Evolutionary conservation across 2,888 invertebrate genomes (phyloP).

Genomic region (Prosapia bicincta): DNA sequence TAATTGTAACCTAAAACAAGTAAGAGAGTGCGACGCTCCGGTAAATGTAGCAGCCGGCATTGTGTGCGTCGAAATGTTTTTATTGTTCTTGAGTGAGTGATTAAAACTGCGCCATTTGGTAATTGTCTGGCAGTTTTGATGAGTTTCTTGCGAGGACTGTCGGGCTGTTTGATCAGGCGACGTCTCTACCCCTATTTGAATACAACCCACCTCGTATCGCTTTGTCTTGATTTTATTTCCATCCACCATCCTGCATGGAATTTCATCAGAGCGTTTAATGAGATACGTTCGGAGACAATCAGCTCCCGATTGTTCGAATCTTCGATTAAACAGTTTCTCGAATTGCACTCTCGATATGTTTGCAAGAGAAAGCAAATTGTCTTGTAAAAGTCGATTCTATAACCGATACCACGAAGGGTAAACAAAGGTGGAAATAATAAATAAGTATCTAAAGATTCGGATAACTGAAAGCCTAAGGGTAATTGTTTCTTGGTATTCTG

Average conservation of each 20-base stretch:
- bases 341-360: too few species aligned
- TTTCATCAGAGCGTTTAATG: not conserved
- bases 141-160: not conserved
- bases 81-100: not conserved
- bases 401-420: too few species aligned
- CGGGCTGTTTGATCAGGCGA: constrained; percentile 2
- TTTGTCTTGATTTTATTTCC: not conserved
- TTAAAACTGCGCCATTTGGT: not conserved
- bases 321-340: too few species aligned
- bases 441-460: too few species aligned
- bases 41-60: not conserved
- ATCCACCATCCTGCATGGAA: not conserved
- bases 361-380: too few species aligned
- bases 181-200: not conserved
- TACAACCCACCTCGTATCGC: not conserved
- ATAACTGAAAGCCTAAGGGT: too few species aligned
- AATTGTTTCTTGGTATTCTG: too few species aligned
- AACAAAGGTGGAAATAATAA: too few species aligned
- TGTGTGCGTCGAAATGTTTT: not conserved
- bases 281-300: not conserved
- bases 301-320: too few species aligned
- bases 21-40: not conserved
- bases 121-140: not conserved
- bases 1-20: not conserved
- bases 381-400: too few species aligned